These are phyloP conservation scores for Acleris holmiana DNA, from an alignment of 2,888 invertebrate genomes.

Conservation along the genomic window DNA sequence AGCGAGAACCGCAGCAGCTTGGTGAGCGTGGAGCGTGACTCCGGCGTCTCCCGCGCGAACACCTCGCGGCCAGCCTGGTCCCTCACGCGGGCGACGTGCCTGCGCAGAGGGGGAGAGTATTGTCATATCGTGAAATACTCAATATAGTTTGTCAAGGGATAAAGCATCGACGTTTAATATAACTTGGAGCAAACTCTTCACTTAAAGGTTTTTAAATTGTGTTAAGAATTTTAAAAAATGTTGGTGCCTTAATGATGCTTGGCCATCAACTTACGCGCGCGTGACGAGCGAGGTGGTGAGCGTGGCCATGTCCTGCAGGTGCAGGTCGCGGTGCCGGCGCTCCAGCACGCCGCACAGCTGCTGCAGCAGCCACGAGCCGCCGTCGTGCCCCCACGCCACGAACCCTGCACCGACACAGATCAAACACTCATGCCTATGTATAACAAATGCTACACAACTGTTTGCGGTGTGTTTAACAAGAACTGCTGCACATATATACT, in stretches of 20 bases:
- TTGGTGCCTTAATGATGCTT: too few species aligned
- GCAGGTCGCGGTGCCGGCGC: constrained; percentile 48
- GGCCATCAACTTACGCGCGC: constrained; percentile 43
- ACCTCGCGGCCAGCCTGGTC: constrained; percentile 48
- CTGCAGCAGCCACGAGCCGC: constrained; percentile 68
- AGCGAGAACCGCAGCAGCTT: constrained; percentile 48
- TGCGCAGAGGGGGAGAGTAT: neutral
- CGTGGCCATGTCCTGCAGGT: constrained; percentile 62
- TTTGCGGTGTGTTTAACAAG: too few species aligned
- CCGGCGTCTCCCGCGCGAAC: constrained; percentile 67
- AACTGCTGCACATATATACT: too few species aligned
- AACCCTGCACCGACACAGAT: constrained; percentile 50
- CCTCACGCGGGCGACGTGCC: constrained; percentile 44
- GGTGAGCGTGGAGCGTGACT: constrained; percentile 64
- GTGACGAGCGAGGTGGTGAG: constrained; percentile 57
- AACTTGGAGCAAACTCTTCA: too few species aligned
- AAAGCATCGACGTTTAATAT: too few species aligned
- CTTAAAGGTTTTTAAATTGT: too few species aligned
- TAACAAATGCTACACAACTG: too few species aligned
- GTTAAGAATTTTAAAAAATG: too few species aligned
- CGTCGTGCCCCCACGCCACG: constrained; percentile 56
- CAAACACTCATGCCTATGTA: too few species aligned
- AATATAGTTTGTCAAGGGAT: too few species aligned
- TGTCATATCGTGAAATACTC: too few species aligned
- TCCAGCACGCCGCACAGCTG: constrained; percentile 60